Conservation (phyloP, 2,113 vertebrate species). For the Gobiocypris rarus region DNA sequence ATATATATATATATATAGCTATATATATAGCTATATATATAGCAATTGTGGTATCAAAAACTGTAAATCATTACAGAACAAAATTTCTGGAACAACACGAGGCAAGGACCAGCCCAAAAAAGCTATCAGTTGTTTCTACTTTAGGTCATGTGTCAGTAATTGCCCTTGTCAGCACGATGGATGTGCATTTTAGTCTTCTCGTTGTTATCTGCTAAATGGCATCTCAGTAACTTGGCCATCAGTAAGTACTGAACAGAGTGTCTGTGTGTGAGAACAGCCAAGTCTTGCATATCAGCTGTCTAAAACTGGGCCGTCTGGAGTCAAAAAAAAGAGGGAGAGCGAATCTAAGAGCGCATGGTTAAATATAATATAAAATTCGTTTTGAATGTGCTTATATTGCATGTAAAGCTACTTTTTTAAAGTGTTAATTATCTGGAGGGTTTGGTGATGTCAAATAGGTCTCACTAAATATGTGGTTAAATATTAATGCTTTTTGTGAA, state of each 20-base stretch:
- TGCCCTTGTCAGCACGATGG: not conserved
- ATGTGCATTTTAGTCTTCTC: slow-evolving; percentile 7
- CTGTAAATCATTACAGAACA: not conserved
- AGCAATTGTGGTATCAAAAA: not conserved
- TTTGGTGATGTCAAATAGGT: slow-evolving; percentile 42
- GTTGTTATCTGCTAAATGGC: slow-evolving; percentile 34
- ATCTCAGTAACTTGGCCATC: slow-evolving; percentile 37
- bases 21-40: not conserved
- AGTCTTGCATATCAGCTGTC: slow-evolving; percentile 14
- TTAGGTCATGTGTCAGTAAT: not conserved
- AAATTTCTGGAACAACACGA: not conserved
- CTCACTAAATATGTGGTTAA: slow-evolving; percentile 50
- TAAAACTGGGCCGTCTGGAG: not conserved
- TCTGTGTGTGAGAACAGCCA: slow-evolving; percentile 20
- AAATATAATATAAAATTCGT: not conserved
- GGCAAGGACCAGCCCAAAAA: not conserved
- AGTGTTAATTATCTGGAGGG: slow-evolving; percentile 39
- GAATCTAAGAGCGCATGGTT: not conserved
- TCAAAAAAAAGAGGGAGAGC: not conserved
- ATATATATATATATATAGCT: not conserved
- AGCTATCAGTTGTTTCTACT: not conserved
- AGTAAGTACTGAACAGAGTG: not conserved
- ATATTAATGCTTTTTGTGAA: slow-evolving; percentile 56
- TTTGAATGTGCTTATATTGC: not conserved
- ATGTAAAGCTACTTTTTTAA: not conserved